phyloP scores from a whole-genome alignment of 2,888 invertebrate genomes.

The Laspeyria flexula region DNA sequence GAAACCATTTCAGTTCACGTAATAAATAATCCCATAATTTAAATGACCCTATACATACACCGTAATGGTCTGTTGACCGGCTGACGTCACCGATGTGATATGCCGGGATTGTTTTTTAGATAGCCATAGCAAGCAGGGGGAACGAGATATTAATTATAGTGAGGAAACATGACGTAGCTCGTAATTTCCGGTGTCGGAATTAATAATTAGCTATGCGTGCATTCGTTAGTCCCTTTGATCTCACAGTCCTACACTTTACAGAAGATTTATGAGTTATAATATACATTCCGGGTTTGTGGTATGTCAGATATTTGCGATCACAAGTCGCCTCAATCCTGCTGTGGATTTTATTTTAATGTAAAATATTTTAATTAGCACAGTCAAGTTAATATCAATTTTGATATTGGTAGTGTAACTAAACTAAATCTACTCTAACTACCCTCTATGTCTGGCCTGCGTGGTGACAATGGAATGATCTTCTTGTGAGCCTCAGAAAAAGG shows the following conservation, averaged over 20 bases:
- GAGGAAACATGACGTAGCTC: constrained; percentile 8
- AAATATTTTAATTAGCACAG: too few relatives aligned
- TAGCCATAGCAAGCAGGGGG: constrained; percentile 3
- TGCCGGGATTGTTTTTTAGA: background rate
- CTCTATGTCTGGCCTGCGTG: too few relatives aligned
- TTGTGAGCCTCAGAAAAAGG: too few relatives aligned
- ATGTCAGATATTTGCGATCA: too few relatives aligned
- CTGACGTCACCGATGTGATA: background rate
- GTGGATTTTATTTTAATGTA: too few relatives aligned
- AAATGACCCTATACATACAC: background rate
- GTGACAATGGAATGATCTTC: too few relatives aligned
- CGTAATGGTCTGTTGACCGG: background rate
- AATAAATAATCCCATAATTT: background rate
- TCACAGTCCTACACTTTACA: background rate
- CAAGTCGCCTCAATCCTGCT: too few relatives aligned
- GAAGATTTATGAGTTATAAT: background rate
- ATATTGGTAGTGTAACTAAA: too few relatives aligned
- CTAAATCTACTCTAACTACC: too few relatives aligned
- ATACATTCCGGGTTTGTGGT: background rate
- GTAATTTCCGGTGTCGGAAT: constrained; percentile 11
- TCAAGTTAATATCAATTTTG: too few relatives aligned
- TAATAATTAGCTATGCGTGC: constrained; percentile 9
- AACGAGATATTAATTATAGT: constrained; percentile 11
- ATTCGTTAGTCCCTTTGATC: background rate
- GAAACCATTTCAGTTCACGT: too few relatives aligned